Base-by-base conservation (phyloP, 1,140 invertebrate species). In the Macrosteles quadrilineatus region DNA sequence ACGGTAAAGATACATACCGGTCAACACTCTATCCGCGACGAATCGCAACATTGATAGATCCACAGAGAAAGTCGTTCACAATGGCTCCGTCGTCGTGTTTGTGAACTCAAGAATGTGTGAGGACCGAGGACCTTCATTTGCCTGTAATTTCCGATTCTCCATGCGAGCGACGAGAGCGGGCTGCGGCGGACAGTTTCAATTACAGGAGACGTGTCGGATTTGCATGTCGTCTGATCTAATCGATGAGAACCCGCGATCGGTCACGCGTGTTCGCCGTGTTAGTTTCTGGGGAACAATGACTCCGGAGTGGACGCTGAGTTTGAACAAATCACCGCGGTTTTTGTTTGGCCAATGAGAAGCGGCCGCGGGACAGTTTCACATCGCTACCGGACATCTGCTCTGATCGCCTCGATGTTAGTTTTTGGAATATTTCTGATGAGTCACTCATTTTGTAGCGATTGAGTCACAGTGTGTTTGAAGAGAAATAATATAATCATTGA, bases 101-200 rank as follows among this genome's bases (percentile, higher is more conserved):
- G 4, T 4, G n/a, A n/a, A 14, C 32, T 4, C 32, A 36, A 36
- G 32, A 36, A 36, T 36, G 32, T 36, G 32, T 36, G 32, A 36
- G 32, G 17, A 43, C 17, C 9, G 9, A 17, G 9, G 47, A 23
- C 47, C 47, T n/a, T 50, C 47, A 50, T 50, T 50, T 50, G 47
- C 47, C 47, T 50, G 47, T 23, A 50, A 50, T 50, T 23, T 19
- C 47, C 47, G 47, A 50, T 50, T 50, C 47, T 50, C 47, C 47
- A 50, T 50, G 47, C 47, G 47, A 50, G 17, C 47, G 47, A 4
- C 47, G 47, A n/a, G n/a, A n/a, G n/a, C n/a, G n/a, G n/a, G n/a
- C n/a, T n/a, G n/a, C n/a, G 17, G 4, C 47, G 6, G 47, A 50
- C 17, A 50, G 47, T 23, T 23, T 50, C 32, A 36, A 36, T 36